Percentiles rank a stretch among this genome's conserved stretches.
These are phyloP conservation scores for Wasmannia auropunctata DNA, from an alignment of 1,140 invertebrate species.

Conservation along the genomic window DNA sequence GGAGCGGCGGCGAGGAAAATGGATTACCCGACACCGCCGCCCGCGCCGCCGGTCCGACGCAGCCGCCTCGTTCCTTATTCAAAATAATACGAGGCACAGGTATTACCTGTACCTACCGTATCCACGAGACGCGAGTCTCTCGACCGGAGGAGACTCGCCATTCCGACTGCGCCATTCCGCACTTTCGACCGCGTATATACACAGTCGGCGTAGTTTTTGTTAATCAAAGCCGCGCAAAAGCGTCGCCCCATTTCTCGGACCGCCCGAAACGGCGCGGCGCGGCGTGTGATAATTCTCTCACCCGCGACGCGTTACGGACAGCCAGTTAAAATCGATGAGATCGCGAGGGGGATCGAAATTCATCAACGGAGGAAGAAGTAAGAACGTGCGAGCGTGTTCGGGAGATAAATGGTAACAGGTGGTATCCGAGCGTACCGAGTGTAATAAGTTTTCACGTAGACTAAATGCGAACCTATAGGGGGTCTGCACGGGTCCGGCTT, in stretches of 20 bases:
- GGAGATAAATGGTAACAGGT: conserved; percentile 59
- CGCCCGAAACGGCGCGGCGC: no score
- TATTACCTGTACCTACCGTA: no score
- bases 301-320: neutral
- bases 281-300: conserved; percentile 1
- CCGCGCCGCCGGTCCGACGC: neutral
- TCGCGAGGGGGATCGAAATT: conserved; percentile 22
- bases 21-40: conserved; percentile 30
- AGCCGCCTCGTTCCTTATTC: conserved; percentile 47
- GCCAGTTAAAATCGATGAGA: conserved; percentile 17
- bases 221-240: conserved; percentile 10
- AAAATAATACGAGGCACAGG: conserved; percentile 48
- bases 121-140: neutral
- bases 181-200: neutral
- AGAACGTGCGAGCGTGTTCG: conserved; percentile 32
- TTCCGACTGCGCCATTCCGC: neutral
- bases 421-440: conserved; percentile 42
- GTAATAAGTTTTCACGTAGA: conserved; percentile 58
- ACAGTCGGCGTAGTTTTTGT: conserved; percentile 23
- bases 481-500: conserved; percentile 28
- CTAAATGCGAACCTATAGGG: conserved; percentile 54
- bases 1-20: conserved; percentile 56
- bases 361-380: conserved; percentile 31
- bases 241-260: no score
- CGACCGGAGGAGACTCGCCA: neutral